These are phyloP conservation scores for Coturnix japonica DNA, from an alignment of 2,113 vertebrate species.

Conservation along the genomic window DNA sequence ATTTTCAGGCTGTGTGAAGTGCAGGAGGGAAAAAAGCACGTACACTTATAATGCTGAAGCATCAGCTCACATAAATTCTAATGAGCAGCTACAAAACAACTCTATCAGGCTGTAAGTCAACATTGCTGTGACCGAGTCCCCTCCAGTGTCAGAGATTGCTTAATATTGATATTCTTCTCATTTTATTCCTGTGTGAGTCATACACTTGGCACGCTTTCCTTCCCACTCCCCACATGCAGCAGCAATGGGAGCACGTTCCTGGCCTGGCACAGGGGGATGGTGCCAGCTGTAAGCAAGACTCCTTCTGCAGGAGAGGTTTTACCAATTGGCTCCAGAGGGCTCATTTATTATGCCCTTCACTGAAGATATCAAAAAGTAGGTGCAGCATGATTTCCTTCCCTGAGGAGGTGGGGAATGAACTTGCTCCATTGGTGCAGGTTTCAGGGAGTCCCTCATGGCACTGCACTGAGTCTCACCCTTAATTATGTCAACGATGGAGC, in stretches of 20 bases:
- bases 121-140: not conserved
- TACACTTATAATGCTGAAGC: not conserved
- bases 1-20: not conserved
- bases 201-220: not conserved
- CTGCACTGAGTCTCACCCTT: not conserved
- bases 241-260: not conserved
- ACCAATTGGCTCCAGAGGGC: not conserved
- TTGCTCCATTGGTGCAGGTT: fast-evolving
- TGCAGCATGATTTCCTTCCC: not conserved
- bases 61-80: not conserved
- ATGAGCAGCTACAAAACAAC: not conserved
- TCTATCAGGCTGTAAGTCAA: not conserved
- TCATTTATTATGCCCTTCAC: not conserved
- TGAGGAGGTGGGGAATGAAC: not conserved
- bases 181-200: not conserved
- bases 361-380: not conserved
- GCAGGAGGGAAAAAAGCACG: fast-evolving
- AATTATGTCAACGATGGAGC: not conserved
- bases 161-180: not conserved
- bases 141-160: not conserved
- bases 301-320: not conserved
- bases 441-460: too few species aligned
- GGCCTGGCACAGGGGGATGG: not conserved
- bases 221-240: fast-evolving
- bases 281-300: fast-evolving